These are phyloP conservation scores for Polyodon spathula DNA, from an alignment of 2,113 vertebrate species.

Conservation along the genomic window DNA sequence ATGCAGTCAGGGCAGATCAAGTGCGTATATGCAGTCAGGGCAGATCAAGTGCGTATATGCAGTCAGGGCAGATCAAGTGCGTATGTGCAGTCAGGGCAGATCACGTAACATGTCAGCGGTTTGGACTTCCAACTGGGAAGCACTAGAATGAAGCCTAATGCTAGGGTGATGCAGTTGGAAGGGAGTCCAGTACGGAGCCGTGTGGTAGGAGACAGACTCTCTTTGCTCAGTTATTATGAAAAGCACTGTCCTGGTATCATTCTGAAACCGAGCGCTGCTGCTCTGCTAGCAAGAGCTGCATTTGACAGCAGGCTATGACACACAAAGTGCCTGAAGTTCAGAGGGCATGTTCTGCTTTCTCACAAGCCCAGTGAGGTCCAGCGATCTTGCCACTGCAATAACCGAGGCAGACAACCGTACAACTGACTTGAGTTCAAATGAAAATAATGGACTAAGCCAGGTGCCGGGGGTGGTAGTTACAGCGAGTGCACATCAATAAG, in stretches of 20 bases:
- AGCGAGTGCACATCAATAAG: conserved; percentile 72
- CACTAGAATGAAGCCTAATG: neutral
- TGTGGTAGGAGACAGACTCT: conserved; percentile 18
- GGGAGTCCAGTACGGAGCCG: conserved; percentile 43
- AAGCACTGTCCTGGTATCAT: conserved; percentile 64
- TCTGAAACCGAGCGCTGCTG: conserved; percentile 58
- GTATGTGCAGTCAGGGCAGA: neutral
- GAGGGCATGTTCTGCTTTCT: conserved; percentile 68
- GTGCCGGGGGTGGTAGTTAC: conserved; percentile 61
- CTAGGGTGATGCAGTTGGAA: neutral
- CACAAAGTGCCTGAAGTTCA: conserved; percentile 75
- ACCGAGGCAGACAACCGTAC: conserved; percentile 67
- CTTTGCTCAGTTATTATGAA: conserved; percentile 58
- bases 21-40: too few species aligned
- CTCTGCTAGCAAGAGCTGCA: conserved; percentile 25
- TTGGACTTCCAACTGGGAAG: neutral
- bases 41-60: too few species aligned
- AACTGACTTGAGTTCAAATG: conserved; percentile 76
- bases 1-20: too few species aligned
- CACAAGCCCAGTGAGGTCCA: conserved; percentile 62
- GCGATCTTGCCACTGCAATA: conserved; percentile 61
- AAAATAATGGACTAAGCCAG: conserved; percentile 69
- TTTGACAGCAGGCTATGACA: conserved; percentile 37
- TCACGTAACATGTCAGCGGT: neutral
- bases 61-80: too few species aligned